Conservation (phyloP, 92 coral and sea anemone genomes). For the Porites evermanni region DNA sequence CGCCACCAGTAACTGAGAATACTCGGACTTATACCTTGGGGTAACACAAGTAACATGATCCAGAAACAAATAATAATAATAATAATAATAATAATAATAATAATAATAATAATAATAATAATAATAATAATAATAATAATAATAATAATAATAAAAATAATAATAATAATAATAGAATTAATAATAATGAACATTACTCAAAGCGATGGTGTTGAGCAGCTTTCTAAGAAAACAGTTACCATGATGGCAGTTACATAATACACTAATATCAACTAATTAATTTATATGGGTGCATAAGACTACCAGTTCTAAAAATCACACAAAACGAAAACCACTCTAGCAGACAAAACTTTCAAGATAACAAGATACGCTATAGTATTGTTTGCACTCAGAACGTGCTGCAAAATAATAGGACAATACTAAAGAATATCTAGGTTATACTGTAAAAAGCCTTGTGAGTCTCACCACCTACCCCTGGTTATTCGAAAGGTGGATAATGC, state of each 20-base stretch:
- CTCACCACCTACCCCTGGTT: neutral
- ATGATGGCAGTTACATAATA: neutral
- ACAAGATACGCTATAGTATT: neutral
- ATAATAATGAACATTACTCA: neutral
- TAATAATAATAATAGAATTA: neutral
- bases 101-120: neutral
- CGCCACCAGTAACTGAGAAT: too few relatives aligned
- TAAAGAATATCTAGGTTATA: neutral
- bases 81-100: too few relatives aligned
- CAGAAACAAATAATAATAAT: too few relatives aligned
- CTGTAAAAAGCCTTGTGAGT: neutral
- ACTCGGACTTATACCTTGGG: too few relatives aligned
- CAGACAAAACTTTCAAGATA: constrained; percentile 2
- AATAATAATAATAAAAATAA: neutral
- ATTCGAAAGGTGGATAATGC: too few relatives aligned
- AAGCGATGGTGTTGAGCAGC: neutral
- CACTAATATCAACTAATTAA: neutral
- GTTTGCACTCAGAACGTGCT: neutral
- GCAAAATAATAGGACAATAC: neutral
- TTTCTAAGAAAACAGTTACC: neutral
- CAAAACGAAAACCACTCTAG: neutral
- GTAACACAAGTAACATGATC: too few relatives aligned
- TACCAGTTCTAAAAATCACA: too few relatives aligned
- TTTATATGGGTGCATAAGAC: too few relatives aligned
- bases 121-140: neutral